Conservation (phyloP, 2,888 invertebrate genomes). For the Rotaria socialis region DNA sequence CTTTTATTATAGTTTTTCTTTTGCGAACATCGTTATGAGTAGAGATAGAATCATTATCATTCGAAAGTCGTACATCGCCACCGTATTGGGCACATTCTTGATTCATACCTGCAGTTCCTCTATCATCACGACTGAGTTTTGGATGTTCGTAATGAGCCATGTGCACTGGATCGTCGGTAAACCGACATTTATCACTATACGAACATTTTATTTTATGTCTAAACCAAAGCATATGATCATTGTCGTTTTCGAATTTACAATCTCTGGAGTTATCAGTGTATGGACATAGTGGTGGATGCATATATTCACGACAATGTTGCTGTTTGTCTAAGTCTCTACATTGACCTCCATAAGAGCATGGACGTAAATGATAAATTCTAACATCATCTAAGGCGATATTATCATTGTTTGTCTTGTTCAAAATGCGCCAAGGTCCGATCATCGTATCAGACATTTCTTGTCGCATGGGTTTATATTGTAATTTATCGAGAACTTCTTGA, state of each 20-base stretch:
- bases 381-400: neutral
- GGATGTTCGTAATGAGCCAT: too few relatives aligned
- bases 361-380: neutral
- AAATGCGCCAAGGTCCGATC: neutral
- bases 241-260: neutral
- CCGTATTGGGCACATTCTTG: too few relatives aligned
- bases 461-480: neutral
- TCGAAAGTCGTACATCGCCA: too few relatives aligned
- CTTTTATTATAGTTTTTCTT: too few relatives aligned
- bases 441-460: neutral
- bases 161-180: too few relatives aligned
- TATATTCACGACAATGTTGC: neutral
- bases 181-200: too few relatives aligned
- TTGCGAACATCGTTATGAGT: too few relatives aligned
- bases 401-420: neutral
- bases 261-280: neutral
- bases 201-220: too few relatives aligned
- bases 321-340: neutral
- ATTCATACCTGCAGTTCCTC: too few relatives aligned
- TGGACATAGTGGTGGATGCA: neutral
- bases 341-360: neutral
- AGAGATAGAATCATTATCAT: too few relatives aligned
- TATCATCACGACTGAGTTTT: too few relatives aligned
- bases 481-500: neutral
- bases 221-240: constrained; percentile 1